A percentile compares a stretch with the other conserved stretches of the same genome.
These are phyloP conservation scores for Pseudomugil tenellus DNA, from an alignment of 2,797 vertebrate genomes.

Conservation along the genomic window DNA sequence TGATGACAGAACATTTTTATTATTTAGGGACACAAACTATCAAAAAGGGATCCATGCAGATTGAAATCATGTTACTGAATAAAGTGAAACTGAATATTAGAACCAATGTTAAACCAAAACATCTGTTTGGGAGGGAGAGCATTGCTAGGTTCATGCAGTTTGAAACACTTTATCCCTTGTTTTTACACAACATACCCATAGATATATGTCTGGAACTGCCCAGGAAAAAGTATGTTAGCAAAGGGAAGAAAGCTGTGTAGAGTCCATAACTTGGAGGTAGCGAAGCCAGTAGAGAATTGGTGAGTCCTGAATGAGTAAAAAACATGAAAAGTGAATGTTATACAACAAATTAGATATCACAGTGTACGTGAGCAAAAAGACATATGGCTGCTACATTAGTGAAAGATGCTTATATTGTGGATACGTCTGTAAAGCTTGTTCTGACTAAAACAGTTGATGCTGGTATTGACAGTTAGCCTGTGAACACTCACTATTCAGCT, in stretches of 20 bases:
- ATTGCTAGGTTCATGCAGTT: no score
- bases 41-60: no score
- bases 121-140: no score
- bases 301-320: conserved; percentile 81
- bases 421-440: not conserved
- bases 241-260: conserved; percentile 91
- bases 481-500: not conserved
- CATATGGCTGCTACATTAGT: not conserved
- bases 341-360: not conserved
- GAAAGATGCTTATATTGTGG: not conserved
- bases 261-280: conserved; percentile 88
- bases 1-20: not conserved
- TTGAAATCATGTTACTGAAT: not conserved
- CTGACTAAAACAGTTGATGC: not conserved
- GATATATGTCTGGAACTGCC: conserved; percentile 95
- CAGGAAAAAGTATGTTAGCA: conserved; percentile 89
- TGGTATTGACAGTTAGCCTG: not conserved
- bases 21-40: no score
- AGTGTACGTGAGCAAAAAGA: not conserved
- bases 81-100: not conserved
- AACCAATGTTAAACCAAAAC: no score
- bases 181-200: conserved; percentile 83
- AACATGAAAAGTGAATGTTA: not conserved
- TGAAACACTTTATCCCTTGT: no score
- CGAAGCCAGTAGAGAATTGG: conserved; percentile 88